These are phyloP conservation scores for Drosophila pandora DNA, from an alignment of 1,140 invertebrate genomes.

Conservation along the genomic window DNA sequence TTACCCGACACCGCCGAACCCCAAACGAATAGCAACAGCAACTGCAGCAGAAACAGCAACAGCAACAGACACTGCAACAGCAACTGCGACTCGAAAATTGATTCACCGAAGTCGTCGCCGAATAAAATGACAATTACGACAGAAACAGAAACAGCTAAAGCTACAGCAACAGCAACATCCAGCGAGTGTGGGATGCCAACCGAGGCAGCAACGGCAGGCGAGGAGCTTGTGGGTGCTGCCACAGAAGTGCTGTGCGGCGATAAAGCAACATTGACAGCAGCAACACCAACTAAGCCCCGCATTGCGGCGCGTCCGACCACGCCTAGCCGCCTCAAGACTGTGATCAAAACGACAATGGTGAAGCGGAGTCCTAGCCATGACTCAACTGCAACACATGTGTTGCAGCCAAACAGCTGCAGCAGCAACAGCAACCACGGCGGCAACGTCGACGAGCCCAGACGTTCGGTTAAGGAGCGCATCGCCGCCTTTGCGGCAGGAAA, in stretches of 20 bases:
- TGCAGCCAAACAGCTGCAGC: constrained; percentile 61
- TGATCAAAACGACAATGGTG: constrained; percentile 83
- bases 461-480: constrained; percentile 81
- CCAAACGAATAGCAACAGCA: constrained; percentile 69
- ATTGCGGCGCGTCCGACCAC: constrained; percentile 76
- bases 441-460: constrained; percentile 68
- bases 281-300: constrained; percentile 63
- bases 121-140: constrained; percentile 80
- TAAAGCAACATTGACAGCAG: constrained; percentile 74
- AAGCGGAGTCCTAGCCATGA: constrained; percentile 83
- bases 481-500: constrained; percentile 82
- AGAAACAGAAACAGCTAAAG: constrained; percentile 44
- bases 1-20: constrained; percentile 76
- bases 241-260: constrained; percentile 76
- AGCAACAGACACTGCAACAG: constrained; percentile 45
- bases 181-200: constrained; percentile 72
- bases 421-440: constrained; percentile 30
- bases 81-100: constrained; percentile 61
- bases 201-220: constrained; percentile 17
- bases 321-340: constrained; percentile 82
- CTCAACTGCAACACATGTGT: constrained; percentile 73
- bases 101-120: constrained; percentile 68
- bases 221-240: constrained; percentile 76
- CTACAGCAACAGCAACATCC: constrained; percentile 45
- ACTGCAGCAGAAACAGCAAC: constrained; percentile 62